phyloP scores from a whole-genome alignment of 2,888 invertebrate species.

The Trichopoda pennipes region DNA sequence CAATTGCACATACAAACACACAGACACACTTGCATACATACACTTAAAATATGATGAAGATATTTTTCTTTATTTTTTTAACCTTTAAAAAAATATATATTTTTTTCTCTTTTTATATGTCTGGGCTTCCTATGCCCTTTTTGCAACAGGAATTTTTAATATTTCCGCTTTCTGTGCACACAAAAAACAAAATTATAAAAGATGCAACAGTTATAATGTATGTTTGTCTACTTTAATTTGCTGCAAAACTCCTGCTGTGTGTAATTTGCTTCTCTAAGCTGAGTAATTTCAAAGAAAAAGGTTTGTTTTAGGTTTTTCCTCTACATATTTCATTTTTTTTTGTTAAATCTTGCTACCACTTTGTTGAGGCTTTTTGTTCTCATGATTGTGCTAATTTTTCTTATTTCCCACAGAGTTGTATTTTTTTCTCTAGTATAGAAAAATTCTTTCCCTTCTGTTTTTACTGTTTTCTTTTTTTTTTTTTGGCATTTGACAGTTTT shows the following conservation, averaged over 20 bases:
- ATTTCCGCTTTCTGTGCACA: conserved; percentile 55
- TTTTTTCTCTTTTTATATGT: not conserved
- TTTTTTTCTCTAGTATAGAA: not conserved
- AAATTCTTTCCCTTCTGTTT: not conserved
- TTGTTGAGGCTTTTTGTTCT: not conserved
- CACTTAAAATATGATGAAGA: not conserved
- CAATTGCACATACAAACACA: no score
- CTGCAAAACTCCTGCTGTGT: conserved; percentile 7
- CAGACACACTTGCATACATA: no score
- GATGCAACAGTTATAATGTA: conserved; percentile 4
- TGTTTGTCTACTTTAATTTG: not conserved
- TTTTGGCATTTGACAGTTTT: conserved; percentile 2
- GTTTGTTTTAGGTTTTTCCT: not conserved
- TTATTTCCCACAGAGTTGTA: conserved; percentile 34
- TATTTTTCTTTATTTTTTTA: conserved; percentile 40
- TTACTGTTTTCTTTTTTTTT: not conserved
- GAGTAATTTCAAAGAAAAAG: not conserved
- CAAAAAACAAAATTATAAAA: not conserved
- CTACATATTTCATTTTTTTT: not conserved
- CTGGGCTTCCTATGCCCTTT: conserved; percentile 33
- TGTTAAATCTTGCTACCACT: not conserved
- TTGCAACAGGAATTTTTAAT: conserved; percentile 57
- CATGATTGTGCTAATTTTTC: conserved; percentile 17
- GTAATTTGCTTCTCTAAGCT: no score
- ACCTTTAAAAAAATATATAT: conserved; percentile 25